Base-by-base conservation (phyloP, 2,113 vertebrate species). In the Cyanoliseus patagonus region DNA sequence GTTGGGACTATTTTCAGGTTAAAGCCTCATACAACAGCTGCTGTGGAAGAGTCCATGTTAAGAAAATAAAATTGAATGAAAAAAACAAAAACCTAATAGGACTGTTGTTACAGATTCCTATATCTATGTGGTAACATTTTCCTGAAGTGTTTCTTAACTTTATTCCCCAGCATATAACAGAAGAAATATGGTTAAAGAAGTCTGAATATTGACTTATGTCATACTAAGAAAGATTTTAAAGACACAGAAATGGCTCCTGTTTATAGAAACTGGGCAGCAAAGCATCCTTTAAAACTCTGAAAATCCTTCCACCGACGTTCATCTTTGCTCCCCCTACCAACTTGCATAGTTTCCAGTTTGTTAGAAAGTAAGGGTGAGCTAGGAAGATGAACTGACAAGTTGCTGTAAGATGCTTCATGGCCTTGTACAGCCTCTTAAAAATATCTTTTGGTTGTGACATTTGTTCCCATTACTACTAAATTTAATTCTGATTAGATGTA, bases 391-490 rank as follows among this genome's bases (percentile, higher is more conserved):
- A 57, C 10, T 27, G 17, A 39, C 53, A 37, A 37, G 78, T 74
- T 81, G 27, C 23, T 70, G 24, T 8, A 89, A 66, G 30, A 47
- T 1, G 0, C 7, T 51, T 80, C 17, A n/a, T 0, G 0, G 10
- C 55, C 39, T 75, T 64, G 17, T 51, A 24, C 7, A 72, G 31
- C 41, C 31, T 44, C 64, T 41, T 72, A 24, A 88, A 92, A 57
- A 25, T 17, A 5, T 51, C 11, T 59, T 28, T 76, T 0, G 0
- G 2, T 53, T 68, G 25, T 42, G 17, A 9, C 1, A 0, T 66
- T 91, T 91, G 5, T 64, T 83, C 10, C 42, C 1, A 3, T 73
- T 68, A 10, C 17, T 76, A 18, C 13, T 64, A 10, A 19, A 72
- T 37, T 83, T 68, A 7, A 20, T 63, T 70, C 10, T 4, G 49